Evolutionary conservation across 2,797 vertebrate genomes (phyloP).

Genomic region (Peromyscus attwateri): DNA sequence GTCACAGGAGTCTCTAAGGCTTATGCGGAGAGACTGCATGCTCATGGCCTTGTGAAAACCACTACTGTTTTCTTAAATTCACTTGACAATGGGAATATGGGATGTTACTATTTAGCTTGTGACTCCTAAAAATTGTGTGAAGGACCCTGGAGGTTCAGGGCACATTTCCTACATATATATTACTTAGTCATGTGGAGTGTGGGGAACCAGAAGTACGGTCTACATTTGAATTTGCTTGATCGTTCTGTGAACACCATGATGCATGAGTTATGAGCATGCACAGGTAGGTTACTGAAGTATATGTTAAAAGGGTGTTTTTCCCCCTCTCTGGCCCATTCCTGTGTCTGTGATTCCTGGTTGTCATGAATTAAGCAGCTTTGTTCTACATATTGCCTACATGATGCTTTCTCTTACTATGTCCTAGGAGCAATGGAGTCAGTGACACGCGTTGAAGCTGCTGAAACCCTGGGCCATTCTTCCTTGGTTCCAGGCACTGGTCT

Average conservation of each 20-base stretch:
- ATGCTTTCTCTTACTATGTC: not conserved
- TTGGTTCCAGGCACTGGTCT: not conserved
- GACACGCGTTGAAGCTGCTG: not conserved
- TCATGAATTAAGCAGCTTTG: not conserved
- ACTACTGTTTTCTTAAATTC: not conserved
- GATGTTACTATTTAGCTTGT: not conserved
- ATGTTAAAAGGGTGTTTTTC: not conserved
- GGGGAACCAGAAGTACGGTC: not conserved
- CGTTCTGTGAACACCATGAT: not conserved
- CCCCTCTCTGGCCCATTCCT: not conserved
- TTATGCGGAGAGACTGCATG: fast-evolving
- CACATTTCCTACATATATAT: not conserved
- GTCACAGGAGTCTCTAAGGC: not conserved
- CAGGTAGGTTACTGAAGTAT: not conserved
- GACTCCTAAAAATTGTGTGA: not conserved
- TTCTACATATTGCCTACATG: not conserved
- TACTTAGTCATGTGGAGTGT: not conserved
- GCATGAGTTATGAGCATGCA: fast-evolving
- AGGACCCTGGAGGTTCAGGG: not conserved
- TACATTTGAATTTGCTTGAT: no score
- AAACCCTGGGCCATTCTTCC: not conserved
- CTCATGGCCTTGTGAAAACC: not conserved
- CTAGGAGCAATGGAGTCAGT: not conserved
- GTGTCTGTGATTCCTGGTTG: not conserved
- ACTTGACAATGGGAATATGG: not conserved